These are phyloP conservation scores for Brachionus calyciflorus DNA, from an alignment of 1,140 invertebrate species.

Conservation along the genomic window DNA sequence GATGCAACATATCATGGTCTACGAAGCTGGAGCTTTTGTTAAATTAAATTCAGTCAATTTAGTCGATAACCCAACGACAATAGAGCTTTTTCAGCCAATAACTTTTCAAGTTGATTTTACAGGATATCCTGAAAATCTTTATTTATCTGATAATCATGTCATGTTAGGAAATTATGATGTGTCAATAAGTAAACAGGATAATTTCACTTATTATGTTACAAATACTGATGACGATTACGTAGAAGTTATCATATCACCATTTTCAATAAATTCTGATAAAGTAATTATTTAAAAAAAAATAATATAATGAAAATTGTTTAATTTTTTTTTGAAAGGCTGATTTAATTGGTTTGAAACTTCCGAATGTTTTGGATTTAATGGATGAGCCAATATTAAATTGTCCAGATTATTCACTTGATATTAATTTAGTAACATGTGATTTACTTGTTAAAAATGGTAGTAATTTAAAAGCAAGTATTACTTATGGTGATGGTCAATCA, in stretches of 20 bases:
- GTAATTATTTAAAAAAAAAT: background rate
- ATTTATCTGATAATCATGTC: background rate
- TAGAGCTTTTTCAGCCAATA: background rate
- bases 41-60: background rate
- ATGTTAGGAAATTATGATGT: background rate
- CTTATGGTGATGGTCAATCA: background rate
- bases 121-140: background rate
- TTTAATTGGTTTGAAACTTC: background rate
- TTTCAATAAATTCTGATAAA: background rate
- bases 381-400: background rate
- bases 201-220: background rate
- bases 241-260: background rate
- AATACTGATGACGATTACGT: background rate
- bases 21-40: background rate
- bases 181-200: background rate
- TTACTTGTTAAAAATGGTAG: background rate
- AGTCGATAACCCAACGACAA: background rate
- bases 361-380: background rate
- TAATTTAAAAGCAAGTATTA: background rate
- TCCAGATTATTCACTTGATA: background rate
- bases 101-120: background rate
- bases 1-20: constrained; percentile 1
- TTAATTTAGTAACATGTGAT: background rate
- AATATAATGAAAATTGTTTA: background rate
- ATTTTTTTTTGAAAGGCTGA: background rate